A percentile compares a stretch with the other conserved stretches of the same genome.
phyloP scores from a whole-genome alignment of 2,797 vertebrate species.

The Botia almorhae region DNA sequence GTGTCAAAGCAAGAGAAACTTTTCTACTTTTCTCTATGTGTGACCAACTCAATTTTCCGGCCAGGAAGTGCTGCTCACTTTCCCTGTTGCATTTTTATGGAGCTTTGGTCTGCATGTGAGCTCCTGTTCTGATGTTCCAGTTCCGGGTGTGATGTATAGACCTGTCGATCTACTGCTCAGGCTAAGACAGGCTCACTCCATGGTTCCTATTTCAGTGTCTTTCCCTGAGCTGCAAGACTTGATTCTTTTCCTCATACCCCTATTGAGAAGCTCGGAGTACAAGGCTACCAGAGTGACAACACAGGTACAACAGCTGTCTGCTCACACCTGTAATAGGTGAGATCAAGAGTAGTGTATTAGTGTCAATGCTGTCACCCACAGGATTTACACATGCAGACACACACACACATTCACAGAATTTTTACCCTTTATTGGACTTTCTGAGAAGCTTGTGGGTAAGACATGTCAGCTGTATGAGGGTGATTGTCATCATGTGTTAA shows the following conservation, averaged over 20 bases:
- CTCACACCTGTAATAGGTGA: slow-evolving; percentile 55
- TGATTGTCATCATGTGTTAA: slow-evolving; percentile 48
- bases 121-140: slow-evolving; percentile 38
- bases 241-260: slow-evolving; percentile 41
- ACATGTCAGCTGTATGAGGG: slow-evolving; percentile 46
- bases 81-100: slow-evolving; percentile 44
- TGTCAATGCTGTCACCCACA: slow-evolving; percentile 54
- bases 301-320: slow-evolving; percentile 56
- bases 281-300: slow-evolving; percentile 53
- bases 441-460: slow-evolving; percentile 51
- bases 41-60: slow-evolving; percentile 34
- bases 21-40: slow-evolving; percentile 39
- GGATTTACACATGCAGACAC: slow-evolving; percentile 24
- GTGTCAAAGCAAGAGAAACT: slow-evolving; percentile 49
- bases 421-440: slow-evolving; percentile 45
- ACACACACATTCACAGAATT: slow-evolving; percentile 39
- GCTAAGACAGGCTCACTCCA: slow-evolving; percentile 23
- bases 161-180: slow-evolving; percentile 45
- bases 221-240: slow-evolving; percentile 21
- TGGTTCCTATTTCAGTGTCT: slow-evolving; percentile 38
- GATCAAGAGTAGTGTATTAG: slow-evolving; percentile 53
- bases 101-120: slow-evolving; percentile 37
- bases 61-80: slow-evolving; percentile 16
- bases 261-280: slow-evolving; percentile 33
- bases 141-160: slow-evolving; percentile 45